Conservation (phyloP, 2,888 invertebrate genomes). For the Drosophila lacicola region DNA sequence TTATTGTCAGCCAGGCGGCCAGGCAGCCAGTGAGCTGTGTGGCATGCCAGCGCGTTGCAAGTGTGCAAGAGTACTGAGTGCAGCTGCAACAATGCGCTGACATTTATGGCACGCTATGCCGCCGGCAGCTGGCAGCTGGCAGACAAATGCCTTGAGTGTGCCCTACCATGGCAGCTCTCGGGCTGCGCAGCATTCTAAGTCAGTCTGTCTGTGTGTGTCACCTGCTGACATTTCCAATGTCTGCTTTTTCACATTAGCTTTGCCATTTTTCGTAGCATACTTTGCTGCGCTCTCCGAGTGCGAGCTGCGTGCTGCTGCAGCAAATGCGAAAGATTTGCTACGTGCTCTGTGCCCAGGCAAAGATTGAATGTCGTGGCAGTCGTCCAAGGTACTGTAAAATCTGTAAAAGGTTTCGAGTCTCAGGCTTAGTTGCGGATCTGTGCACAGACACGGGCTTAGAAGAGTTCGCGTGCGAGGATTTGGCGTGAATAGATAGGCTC, state of each 20-base stretch:
- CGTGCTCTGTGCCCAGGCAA: constrained; percentile 8
- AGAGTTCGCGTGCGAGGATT: not conserved
- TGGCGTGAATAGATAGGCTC: not conserved
- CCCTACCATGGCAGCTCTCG: constrained; percentile 27
- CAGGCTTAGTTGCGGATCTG: no score
- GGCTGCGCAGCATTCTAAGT: constrained; percentile 53
- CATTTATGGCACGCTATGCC: constrained; percentile 73
- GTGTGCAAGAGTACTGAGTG: constrained; percentile 20
- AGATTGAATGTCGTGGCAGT: constrained; percentile 16
- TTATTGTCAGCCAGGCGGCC: constrained; percentile 52
- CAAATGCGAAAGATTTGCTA: constrained; percentile 30
- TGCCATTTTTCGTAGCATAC: constrained; percentile 55
- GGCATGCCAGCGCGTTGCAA: constrained; percentile 22
- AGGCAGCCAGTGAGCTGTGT: constrained; percentile 4
- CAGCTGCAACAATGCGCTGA: constrained; percentile 70
- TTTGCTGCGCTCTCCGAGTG: constrained; percentile 35
- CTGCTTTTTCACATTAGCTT: constrained; percentile 62
- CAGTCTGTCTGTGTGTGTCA: constrained; percentile 43
- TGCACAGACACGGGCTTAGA: no score
- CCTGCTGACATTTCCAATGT: constrained; percentile 67
- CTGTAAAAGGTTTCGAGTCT: no score
- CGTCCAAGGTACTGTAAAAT: no score
- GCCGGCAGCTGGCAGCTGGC: constrained; percentile 67
- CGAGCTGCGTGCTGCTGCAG: not conserved
- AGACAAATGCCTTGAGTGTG: constrained; percentile 68